Base-by-base conservation (phyloP, 2,113 vertebrate genomes). In the Melanerpes formicivorus region DNA sequence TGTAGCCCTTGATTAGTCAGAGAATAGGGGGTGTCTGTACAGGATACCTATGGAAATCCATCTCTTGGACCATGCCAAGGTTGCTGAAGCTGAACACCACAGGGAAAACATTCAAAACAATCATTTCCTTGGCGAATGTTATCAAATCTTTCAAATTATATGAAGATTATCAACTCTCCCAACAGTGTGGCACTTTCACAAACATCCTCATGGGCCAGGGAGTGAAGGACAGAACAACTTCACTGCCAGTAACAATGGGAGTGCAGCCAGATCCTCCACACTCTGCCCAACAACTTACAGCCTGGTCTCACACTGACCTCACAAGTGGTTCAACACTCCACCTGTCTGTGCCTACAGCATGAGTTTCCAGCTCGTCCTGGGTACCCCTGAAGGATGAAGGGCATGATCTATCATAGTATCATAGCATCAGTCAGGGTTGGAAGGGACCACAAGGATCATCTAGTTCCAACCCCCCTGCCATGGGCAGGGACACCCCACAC, bases 131-230 rank as follows among this genome's bases (percentile, higher is more conserved):
- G 58, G 56, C 27, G 93, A 67, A 79, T 18, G 30, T 87, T 76
- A 95, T 80, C 54, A 91, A 93, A 80, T 84, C 32, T 67, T 94
- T 91, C 70, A 93, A 80, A 67, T 80, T 80, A 84, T 94, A 83
- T 70, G 93, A 96, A 95, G 32, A 71, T 55, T 90, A 89, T 70
- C 65, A 88, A 42, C 72, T 73, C 70, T 92, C 42, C 66, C 48
- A 65, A 55, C 27, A 60, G 29, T 1, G 0, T 10, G 29, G 78
- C 26, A 55, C 11, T 78, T 91, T 88, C 59, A 55, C 11, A 26
- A 80, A 67, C 15, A 69, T 14, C 55, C 75, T n/a, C 7, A 4
- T 44, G 40, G 63, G 60, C 69, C 25, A 81, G 4, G 4, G 13
- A 82, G 34, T 5, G 6, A 63, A 62, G 40, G 50, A n/a, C 34